Percentiles rank a stretch among this genome's conserved stretches.
Conservation (phyloP, 2,888 invertebrate species). For the Chymomyza caudatula region DNA sequence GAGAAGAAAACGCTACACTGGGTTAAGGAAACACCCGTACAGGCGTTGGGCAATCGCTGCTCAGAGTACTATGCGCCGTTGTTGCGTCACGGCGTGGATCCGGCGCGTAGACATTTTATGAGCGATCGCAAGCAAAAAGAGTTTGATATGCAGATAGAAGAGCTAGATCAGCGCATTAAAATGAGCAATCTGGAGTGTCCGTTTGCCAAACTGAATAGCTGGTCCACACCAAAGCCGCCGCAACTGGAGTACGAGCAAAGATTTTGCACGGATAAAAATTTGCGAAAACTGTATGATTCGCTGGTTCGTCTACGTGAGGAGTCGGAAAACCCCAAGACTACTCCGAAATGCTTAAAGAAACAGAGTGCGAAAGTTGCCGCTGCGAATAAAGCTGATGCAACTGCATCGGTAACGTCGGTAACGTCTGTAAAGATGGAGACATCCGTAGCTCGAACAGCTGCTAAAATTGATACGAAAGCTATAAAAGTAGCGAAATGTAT, state of each 20-base stretch:
- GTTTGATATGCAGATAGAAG: slow-evolving; percentile 74
- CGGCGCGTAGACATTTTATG: slow-evolving; percentile 80
- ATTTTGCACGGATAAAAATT: slow-evolving; percentile 61
- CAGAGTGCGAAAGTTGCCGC: no score
- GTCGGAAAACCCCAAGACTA: slow-evolving; percentile 47
- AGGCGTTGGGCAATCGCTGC: slow-evolving; percentile 80
- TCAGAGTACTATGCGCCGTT: slow-evolving; percentile 83
- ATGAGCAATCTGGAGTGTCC: slow-evolving; percentile 64
- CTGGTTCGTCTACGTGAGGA: slow-evolving; percentile 63
- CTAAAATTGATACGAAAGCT: no score
- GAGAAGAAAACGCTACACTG: slow-evolving; percentile 76
- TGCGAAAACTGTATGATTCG: slow-evolving; percentile 74
- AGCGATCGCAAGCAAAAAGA: slow-evolving; percentile 53
- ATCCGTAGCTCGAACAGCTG: no score
- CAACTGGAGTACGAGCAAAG: slow-evolving; percentile 58
- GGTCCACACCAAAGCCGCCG: slow-evolving; percentile 80
- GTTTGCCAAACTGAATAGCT: slow-evolving; percentile 61
- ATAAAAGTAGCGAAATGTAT: no score
- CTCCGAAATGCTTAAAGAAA: slow-evolving; percentile 64
- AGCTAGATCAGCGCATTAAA: slow-evolving; percentile 65
- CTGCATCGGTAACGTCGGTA: no score
- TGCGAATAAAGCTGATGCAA: no score
- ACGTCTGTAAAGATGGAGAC: no score
- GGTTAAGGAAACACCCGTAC: slow-evolving; percentile 78
- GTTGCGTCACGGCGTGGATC: slow-evolving; percentile 83